phyloP scores from a whole-genome alignment of 2,113 vertebrate genomes.

The Labrus mixtus region DNA sequence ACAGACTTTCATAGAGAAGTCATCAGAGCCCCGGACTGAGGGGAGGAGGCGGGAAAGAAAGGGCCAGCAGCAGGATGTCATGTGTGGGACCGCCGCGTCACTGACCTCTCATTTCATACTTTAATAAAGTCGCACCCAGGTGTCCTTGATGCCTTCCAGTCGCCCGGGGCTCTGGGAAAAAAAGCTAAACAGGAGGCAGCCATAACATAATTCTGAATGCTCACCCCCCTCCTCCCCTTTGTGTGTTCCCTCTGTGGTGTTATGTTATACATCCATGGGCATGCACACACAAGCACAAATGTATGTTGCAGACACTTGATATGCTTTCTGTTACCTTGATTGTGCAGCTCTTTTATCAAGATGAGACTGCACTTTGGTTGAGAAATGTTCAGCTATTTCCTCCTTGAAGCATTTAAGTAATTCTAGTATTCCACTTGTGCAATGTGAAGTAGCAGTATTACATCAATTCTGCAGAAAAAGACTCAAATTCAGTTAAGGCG shows the following conservation, averaged over 20 bases:
- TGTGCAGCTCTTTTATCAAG: constrained; percentile 57
- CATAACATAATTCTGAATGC: constrained; percentile 70
- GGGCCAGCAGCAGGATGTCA: constrained; percentile 83
- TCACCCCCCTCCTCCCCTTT: constrained; percentile 20
- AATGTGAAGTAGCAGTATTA: constrained; percentile 66
- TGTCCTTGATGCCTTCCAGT: constrained; percentile 85
- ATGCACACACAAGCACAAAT: constrained; percentile 49
- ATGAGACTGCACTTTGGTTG: constrained; percentile 70
- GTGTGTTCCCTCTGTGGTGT: constrained; percentile 40
- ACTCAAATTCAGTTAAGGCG: constrained; percentile 27
- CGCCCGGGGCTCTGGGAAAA: constrained; percentile 77
- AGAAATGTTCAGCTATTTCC: constrained; percentile 74
- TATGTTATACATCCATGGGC: constrained; percentile 62
- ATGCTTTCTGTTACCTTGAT: constrained; percentile 49
- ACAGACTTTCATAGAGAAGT: constrained; percentile 84
- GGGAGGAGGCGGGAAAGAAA: constrained; percentile 67
- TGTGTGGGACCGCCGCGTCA: constrained; percentile 79
- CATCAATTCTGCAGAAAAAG: constrained; percentile 64
- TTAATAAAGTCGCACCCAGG: constrained; percentile 89
- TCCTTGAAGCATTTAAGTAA: constrained; percentile 53
- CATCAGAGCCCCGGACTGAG: constrained; percentile 76
- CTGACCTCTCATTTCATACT: constrained; percentile 88
- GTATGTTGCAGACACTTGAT: constrained; percentile 4
- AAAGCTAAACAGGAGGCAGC: constrained; percentile 77
- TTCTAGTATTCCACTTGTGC: constrained; percentile 67